phyloP scores from a whole-genome alignment of 2,797 vertebrate genomes.

The Pipistrellus pygmaeus region DNA sequence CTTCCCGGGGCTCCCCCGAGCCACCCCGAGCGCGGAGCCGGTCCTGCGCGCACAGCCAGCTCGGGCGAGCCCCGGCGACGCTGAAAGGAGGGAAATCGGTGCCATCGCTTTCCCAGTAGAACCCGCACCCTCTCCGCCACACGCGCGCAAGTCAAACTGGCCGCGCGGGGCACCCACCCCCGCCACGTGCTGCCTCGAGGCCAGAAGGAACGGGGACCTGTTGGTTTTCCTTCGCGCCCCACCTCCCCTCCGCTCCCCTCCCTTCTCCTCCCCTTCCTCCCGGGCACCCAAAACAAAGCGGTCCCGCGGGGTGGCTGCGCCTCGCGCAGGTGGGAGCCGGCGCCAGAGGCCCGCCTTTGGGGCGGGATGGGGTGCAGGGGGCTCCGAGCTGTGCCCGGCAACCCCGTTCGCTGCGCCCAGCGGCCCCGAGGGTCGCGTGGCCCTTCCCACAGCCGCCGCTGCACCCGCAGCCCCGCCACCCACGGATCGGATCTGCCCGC shows the following conservation, averaged over 20 bases:
- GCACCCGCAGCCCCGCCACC: not conserved
- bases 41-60: not conserved
- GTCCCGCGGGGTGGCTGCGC: not conserved
- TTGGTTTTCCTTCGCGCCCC: conserved; percentile 44
- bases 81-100: not conserved
- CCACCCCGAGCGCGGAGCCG: not conserved
- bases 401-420: not conserved
- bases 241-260: conserved; percentile 45
- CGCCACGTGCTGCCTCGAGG: conserved; percentile 64
- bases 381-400: not conserved
- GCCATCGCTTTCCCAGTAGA: not conserved
- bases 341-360: not conserved
- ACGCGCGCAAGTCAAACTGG: not conserved
- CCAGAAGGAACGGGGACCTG: conserved; percentile 49
- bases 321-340: conserved; percentile 17
- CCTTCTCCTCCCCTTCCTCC: conserved; percentile 14
- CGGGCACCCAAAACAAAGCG: conserved; percentile 63
- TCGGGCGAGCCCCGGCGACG: not conserved
- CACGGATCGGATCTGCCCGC: not conserved
- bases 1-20: not conserved
- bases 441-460: not conserved
- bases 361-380: not conserved
- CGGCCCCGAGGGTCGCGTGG: not conserved
- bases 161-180: conserved; percentile 2
- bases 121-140: not conserved